Evolutionary conservation across 2,888 invertebrate genomes (phyloP).

Genomic region (Sarcophaga subvicina): DNA sequence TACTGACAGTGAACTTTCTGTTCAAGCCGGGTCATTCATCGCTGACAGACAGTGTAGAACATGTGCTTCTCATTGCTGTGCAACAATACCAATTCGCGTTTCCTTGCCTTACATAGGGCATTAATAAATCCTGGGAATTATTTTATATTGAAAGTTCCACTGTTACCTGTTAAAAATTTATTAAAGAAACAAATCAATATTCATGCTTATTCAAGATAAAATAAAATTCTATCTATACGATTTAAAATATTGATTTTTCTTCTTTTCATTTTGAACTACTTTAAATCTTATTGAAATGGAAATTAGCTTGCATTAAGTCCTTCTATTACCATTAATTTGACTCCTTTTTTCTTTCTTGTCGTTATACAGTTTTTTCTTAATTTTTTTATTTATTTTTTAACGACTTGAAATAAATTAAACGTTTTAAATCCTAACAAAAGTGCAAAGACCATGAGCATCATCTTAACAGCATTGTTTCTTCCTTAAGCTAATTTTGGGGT

Average conservation of each 20-base stretch:
- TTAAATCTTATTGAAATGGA: conserved; percentile 27
- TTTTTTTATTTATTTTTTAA: conserved; percentile 21
- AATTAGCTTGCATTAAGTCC: conserved; percentile 45
- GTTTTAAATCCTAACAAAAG: conserved; percentile 61
- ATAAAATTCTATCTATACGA: neutral
- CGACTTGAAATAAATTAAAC: conserved; percentile 60
- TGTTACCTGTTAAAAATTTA: too few species aligned
- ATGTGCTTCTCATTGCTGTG: too few species aligned
- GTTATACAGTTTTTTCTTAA: conserved; percentile 8
- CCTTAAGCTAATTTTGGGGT: conserved; percentile 64
- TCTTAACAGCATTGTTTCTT: conserved; percentile 60
- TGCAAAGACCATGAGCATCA: conserved; percentile 63
- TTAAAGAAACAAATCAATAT: too few species aligned
- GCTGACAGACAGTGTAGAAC: too few species aligned
- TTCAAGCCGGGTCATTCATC: too few species aligned
- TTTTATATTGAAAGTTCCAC: too few species aligned
- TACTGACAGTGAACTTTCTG: too few species aligned
- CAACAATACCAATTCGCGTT: too few species aligned
- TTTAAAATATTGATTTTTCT: conserved; percentile 48
- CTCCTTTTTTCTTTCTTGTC: conserved; percentile 12
- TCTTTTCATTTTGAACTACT: neutral
- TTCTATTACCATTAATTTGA: conserved; percentile 25
- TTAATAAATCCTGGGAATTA: too few species aligned
- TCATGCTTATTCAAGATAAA: neutral
- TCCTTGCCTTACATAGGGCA: too few species aligned